Evolutionary conservation across 1,140 invertebrate species (phyloP), one percentile per base, ranked within the genome.

Genomic region (Mactra quadrangularis): DNA sequence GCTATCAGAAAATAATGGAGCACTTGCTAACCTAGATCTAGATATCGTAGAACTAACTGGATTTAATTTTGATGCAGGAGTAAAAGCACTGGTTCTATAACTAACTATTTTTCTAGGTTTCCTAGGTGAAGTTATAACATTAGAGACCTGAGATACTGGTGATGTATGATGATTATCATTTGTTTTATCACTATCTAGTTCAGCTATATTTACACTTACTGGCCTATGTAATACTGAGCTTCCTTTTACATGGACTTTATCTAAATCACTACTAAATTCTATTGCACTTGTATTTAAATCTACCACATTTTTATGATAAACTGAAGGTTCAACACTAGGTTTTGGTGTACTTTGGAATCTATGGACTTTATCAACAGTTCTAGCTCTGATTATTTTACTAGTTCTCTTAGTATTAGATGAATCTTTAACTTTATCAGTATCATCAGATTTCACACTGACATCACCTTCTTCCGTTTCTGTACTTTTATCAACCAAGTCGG

Each of bases 81-180:
- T 27, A 71, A 81, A 81, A 27, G 77, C 60, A 55, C 62, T 68
- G n/a, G 64, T 81, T 68, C 77, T 55, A 60, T 81, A 81, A 71
- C 77, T 81, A 1, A 81, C 74, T 45, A 76, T 71, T 60, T 71
- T 70, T 60, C 66, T 81, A 29, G 77, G 77, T 50, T 81, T 81
- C 33, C 66, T 81, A 27, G 66, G 53, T 2, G 66, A 68, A n/a
- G 29, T 15, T 29, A 29, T 53, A 25, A 50, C 33, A 45, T 41
- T n/a, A 29, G 55, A 62, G 11, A n/a, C 31, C n/a, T 55, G 29
- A 55, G 45, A 55, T 22, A 25, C 25, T 53, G 76, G 60, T 3
- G 50, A 64, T 9, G 35, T n/a, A 47, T 31, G 13, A 52, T 3
- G 25, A 3, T 55, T 33, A 50, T 35, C 19, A 27, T 17, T 57